A percentile compares a stretch with the other conserved stretches of the same genome.
Conservation (phyloP, 2,888 invertebrate genomes). For the Syrista parreyssii region DNA sequence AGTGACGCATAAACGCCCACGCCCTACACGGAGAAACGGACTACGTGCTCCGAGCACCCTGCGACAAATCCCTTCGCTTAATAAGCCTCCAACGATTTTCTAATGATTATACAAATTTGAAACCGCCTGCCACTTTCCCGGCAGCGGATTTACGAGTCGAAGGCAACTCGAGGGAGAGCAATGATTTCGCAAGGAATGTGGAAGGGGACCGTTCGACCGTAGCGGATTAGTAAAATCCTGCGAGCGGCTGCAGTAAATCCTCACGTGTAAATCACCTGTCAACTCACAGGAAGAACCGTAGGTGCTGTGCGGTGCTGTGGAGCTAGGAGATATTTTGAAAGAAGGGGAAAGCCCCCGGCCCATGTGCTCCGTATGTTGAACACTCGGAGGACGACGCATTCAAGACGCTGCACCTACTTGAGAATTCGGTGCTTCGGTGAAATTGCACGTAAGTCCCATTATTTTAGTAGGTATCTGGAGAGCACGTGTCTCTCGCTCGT, state of each 20-base stretch:
- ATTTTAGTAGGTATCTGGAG: slow-evolving; percentile 41
- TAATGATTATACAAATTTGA: not conserved
- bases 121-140: too few relatives aligned
- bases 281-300: slow-evolving; percentile 13
- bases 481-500: slow-evolving; percentile 43
- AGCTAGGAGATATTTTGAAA: not conserved
- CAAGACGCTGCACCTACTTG: slow-evolving; percentile 11
- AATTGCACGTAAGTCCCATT: slow-evolving; percentile 51
- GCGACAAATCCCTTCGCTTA: not conserved
- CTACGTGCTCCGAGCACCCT: not conserved
- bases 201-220: too few relatives aligned
- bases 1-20: slow-evolving; percentile 44
- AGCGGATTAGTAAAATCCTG: not conserved
- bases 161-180: too few relatives aligned
- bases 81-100: not conserved
- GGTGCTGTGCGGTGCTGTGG: slow-evolving; percentile 22
- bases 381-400: slow-evolving; percentile 26
- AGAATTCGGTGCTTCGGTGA: slow-evolving; percentile 20
- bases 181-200: too few relatives aligned
- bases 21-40: slow-evolving; percentile 16
- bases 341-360: not conserved
- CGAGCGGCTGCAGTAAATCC: slow-evolving; percentile 45
- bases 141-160: too few relatives aligned
- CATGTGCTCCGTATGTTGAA: slow-evolving; percentile 37
- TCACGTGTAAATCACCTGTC: slow-evolving; percentile 58